A percentile compares a stretch with the other conserved stretches of the same genome.
Evolutionary conservation across 2,113 vertebrate species (phyloP).

Genomic region (Dasyurus viverrinus): DNA sequence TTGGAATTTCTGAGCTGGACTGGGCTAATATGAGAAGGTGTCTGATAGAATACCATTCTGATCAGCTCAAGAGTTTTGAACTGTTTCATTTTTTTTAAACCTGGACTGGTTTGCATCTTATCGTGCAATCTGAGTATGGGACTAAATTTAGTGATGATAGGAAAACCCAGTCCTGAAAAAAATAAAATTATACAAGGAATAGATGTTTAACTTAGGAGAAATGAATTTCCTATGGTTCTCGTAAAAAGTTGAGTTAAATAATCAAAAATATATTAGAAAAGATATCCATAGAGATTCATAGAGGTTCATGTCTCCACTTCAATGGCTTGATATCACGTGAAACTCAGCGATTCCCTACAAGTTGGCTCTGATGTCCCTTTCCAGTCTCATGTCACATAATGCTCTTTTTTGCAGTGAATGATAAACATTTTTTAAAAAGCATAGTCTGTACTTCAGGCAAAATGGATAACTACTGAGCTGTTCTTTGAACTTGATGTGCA

Average conservation of each 20-base stretch:
- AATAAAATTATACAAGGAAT: background rate
- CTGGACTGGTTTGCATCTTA: background rate
- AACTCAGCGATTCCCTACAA: background rate
- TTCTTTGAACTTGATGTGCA: no score
- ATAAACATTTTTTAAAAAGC: no score
- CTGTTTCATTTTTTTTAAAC: background rate
- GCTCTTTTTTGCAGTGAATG: no score
- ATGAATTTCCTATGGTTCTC: background rate
- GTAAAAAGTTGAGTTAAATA: background rate
- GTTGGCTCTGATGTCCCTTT: background rate
- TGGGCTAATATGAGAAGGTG: background rate
- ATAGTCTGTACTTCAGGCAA: no score
- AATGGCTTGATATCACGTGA: background rate
- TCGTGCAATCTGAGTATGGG: background rate
- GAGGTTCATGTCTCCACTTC: background rate
- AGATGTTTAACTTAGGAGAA: background rate
- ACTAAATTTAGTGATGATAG: background rate
- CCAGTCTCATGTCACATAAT: background rate
- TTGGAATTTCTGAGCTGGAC: background rate
- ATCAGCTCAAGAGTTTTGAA: background rate
- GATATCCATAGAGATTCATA: background rate
- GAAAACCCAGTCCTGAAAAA: background rate
- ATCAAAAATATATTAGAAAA: background rate
- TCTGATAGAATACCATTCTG: background rate
- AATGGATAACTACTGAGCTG: no score